A percentile compares a stretch with the other conserved stretches of the same genome.
Conservation (phyloP, 2,888 invertebrate genomes). For the Myathropa florea region DNA sequence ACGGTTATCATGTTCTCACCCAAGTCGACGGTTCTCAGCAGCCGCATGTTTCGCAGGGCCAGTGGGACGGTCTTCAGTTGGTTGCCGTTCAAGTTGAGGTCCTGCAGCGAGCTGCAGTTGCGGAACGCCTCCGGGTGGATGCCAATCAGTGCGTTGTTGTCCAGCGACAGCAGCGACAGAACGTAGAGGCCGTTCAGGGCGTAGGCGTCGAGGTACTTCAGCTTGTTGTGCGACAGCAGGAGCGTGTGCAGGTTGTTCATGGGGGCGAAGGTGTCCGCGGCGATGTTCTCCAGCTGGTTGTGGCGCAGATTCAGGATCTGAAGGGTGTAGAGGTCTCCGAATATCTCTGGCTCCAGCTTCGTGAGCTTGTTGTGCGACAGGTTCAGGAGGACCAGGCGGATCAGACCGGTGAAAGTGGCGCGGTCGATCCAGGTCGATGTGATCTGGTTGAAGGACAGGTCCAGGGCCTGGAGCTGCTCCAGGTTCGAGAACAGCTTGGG, state of each 20-base stretch:
- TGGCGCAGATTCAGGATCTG: constrained; percentile 92
- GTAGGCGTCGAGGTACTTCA: constrained; percentile 91
- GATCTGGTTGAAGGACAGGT: constrained; percentile 92
- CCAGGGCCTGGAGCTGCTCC: constrained; percentile 89
- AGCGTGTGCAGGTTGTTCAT: constrained; percentile 96
- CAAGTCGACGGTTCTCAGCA: constrained; percentile 92
- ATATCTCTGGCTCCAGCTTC: constrained; percentile 90
- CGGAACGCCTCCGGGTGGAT: constrained; percentile 93
- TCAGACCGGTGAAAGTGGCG: constrained; percentile 92
- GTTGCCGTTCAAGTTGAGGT: constrained; percentile 94
- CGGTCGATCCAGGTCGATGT: constrained; percentile 93
- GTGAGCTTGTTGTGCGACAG: constrained; percentile 92
- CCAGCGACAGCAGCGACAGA: constrained; percentile 90
- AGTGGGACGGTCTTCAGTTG: constrained; percentile 89
- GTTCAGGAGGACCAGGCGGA: constrained; percentile 92
- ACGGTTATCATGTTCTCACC: constrained; percentile 93
- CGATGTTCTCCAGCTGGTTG: constrained; percentile 91
- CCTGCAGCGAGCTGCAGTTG: constrained; percentile 94
- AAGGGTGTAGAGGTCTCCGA: constrained; percentile 91
- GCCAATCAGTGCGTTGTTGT: constrained; percentile 91
- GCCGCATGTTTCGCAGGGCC: constrained; percentile 91
- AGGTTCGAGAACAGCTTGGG: constrained; percentile 93
- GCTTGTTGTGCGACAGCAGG: constrained; percentile 91
- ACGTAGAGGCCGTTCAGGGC: constrained; percentile 94
- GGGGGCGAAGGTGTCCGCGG: constrained; percentile 93